These are phyloP conservation scores for Ondatra zibethicus DNA, from an alignment of 2,113 vertebrate species.

Conservation along the genomic window DNA sequence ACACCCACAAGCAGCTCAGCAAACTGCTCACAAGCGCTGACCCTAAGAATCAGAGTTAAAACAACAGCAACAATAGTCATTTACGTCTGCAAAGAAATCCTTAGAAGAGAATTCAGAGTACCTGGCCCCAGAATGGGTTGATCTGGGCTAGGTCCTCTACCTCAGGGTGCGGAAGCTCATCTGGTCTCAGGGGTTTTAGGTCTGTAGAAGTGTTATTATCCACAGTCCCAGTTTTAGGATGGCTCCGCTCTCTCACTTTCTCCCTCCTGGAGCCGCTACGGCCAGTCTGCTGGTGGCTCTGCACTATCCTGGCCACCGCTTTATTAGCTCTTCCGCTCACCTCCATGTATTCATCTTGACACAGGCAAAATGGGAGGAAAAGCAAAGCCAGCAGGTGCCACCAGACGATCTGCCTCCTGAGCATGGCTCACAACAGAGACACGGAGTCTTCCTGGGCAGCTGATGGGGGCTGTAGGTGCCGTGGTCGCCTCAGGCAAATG, in stretches of 20 bases:
- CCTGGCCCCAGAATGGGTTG: slow-evolving; percentile 91
- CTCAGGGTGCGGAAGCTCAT: slow-evolving; percentile 83
- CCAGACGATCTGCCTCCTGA: slow-evolving; percentile 82
- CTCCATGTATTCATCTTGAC: slow-evolving; percentile 92
- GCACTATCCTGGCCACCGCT: slow-evolving; percentile 90
- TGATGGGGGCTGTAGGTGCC: slow-evolving; percentile 63
- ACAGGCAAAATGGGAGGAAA: slow-evolving; percentile 90
- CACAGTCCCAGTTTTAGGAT: slow-evolving; percentile 87
- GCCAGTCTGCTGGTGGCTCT: slow-evolving; percentile 90
- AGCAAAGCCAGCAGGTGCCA: slow-evolving; percentile 89
- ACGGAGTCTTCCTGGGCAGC: slow-evolving; percentile 76
- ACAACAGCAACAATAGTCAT: slow-evolving; percentile 44
- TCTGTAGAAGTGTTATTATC: slow-evolving; percentile 89
- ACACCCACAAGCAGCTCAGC: slow-evolving; percentile 20
- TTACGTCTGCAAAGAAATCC: slow-evolving; percentile 82
- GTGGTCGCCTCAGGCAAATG: slow-evolving; percentile 80
- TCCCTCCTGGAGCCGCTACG: slow-evolving; percentile 89
- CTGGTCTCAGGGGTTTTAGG: slow-evolving; percentile 88
- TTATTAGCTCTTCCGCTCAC: slow-evolving; percentile 92
- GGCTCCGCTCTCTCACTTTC: slow-evolving; percentile 88
- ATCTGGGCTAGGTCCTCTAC: slow-evolving; percentile 91
- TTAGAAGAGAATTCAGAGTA: slow-evolving; percentile 90
- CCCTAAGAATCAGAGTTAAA: background rate
- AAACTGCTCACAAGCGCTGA: background rate
- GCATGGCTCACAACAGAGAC: slow-evolving; percentile 85